Conservation (phyloP, 1,140 invertebrate genomes). For the Aporrectodea caliginosa region DNA sequence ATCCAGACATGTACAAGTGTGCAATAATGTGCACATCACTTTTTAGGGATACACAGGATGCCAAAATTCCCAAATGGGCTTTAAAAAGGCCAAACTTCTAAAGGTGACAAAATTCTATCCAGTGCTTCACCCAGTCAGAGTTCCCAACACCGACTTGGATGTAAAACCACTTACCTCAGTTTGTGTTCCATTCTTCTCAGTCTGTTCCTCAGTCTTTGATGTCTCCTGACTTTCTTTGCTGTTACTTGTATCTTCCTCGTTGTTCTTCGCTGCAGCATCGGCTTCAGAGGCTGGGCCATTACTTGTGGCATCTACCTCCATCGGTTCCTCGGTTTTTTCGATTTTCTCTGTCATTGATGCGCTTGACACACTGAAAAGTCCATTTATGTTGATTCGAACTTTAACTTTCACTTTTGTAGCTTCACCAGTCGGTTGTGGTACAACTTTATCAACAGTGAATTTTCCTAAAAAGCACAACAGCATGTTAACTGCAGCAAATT, state of each 20-base stretch:
- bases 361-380: slow-evolving; percentile 74
- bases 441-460: slow-evolving; percentile 80
- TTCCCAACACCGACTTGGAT: no score
- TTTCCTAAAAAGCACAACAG: slow-evolving; percentile 65
- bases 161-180: not conserved
- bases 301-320: slow-evolving; percentile 44
- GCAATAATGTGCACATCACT: no score
- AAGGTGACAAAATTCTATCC: no score
- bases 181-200: not conserved
- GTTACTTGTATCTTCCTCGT: slow-evolving; percentile 22
- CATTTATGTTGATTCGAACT: slow-evolving; percentile 86
- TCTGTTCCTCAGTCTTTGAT: not conserved
- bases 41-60: no score
- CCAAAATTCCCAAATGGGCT: no score
- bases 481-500: no score
- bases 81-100: no score
- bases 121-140: no score
- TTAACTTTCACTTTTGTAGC: slow-evolving; percentile 92
- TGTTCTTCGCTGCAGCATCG: slow-evolving; percentile 22
- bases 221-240: slow-evolving; percentile 13
- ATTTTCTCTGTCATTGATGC: slow-evolving; percentile 79
- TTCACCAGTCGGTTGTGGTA: slow-evolving; percentile 74
- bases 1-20: no score
- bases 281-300: not conserved
- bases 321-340: slow-evolving; percentile 43